These are phyloP conservation scores for Neuroscelio doddi DNA, from an alignment of 2,888 invertebrate species.

Conservation along the genomic window DNA sequence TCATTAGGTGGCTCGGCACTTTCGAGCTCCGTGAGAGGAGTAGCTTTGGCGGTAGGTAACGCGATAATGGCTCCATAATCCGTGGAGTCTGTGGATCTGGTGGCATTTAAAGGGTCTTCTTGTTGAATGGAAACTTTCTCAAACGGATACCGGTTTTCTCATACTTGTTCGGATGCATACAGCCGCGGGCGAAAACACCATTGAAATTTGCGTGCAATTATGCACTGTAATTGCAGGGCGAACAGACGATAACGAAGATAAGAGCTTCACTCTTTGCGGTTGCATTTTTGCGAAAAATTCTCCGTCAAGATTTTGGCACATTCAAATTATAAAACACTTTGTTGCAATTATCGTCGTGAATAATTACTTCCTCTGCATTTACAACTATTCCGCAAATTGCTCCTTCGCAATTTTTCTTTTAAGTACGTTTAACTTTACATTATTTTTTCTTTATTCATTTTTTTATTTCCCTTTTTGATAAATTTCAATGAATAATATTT, in stretches of 20 bases:
- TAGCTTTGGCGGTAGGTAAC: constrained; percentile 30
- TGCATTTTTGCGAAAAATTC: too few species aligned
- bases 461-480: too few species aligned
- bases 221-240: not conserved
- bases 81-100: constrained; percentile 26
- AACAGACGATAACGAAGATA: not conserved
- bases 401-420: too few species aligned
- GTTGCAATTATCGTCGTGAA: not conserved
- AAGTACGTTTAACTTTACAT: too few species aligned
- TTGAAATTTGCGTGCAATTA: constrained; percentile 13
- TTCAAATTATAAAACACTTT: not conserved
- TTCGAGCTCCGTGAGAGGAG: constrained; percentile 24
- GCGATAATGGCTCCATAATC: constrained; percentile 44
- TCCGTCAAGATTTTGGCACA: not conserved
- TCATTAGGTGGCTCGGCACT: constrained; percentile 27
- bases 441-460: too few species aligned
- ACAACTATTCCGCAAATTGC: too few species aligned
- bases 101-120: constrained; percentile 35
- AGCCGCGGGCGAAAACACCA: constrained; percentile 8
- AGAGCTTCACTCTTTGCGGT: not conserved
- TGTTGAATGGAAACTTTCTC: constrained; percentile 28
- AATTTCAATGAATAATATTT: too few species aligned
- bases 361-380: not conserved
- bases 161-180: not conserved
- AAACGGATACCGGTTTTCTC: constrained; percentile 14